Evolutionary conservation across 1,140 invertebrate species (phyloP).

Genomic region (Drosophila yakuba): DNA sequence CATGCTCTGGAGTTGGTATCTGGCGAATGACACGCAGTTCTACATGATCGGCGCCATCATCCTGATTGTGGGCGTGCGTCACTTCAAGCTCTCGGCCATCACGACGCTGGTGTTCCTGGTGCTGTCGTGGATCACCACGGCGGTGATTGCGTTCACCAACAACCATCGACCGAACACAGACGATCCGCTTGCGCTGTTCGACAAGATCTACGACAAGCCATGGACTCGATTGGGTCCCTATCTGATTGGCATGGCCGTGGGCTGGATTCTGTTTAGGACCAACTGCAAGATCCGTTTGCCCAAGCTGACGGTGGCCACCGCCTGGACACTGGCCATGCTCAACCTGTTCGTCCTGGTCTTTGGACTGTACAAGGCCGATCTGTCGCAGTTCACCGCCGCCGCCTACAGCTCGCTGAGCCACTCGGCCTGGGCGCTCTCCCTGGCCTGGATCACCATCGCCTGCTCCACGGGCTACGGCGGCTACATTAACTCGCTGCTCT

Average conservation of each 20-base stretch:
- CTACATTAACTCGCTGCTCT: conserved; percentile 89
- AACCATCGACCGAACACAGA: conserved; percentile 92
- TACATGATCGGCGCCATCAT: conserved; percentile 92
- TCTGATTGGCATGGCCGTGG: conserved; percentile 92
- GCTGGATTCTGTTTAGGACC: conserved; percentile 92
- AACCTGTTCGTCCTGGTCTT: conserved; percentile 90
- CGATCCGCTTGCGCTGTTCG: conserved; percentile 92
- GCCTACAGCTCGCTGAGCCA: conserved; percentile 94
- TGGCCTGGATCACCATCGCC: conserved; percentile 95
- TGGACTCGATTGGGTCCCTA: conserved; percentile 94
- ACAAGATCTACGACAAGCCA: conserved; percentile 95
- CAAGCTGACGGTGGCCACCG: conserved; percentile 88
- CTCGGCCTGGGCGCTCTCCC: conserved; percentile 91
- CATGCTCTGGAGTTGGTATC: conserved; percentile 95
- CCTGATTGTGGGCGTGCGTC: conserved; percentile 89
- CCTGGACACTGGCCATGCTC: conserved; percentile 88
- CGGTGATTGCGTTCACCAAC: conserved; percentile 91
- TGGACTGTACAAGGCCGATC: conserved; percentile 90
- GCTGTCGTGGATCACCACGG: conserved; percentile 91
- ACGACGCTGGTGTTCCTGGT: conserved; percentile 88
- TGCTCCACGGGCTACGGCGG: conserved; percentile 95
- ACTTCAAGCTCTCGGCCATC: conserved; percentile 90
- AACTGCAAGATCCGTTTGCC: conserved; percentile 92
- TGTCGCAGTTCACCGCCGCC: conserved; percentile 89
- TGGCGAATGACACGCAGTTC: conserved; percentile 94